phyloP scores from a whole-genome alignment of 2,888 invertebrate species.

The Pyrrhosoma nymphula region DNA sequence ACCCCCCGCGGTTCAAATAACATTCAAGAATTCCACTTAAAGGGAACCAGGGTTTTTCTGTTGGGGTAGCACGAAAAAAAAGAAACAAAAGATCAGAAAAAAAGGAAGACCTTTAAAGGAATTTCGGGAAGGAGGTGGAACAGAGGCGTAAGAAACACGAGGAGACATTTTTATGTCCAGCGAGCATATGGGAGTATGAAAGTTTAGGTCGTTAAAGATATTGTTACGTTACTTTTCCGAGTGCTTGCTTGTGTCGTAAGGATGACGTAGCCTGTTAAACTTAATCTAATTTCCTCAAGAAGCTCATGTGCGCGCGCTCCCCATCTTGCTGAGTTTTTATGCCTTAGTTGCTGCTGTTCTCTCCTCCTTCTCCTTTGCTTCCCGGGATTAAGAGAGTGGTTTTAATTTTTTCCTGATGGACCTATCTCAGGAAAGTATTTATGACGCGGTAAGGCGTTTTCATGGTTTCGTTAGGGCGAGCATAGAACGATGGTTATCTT shows the following conservation, averaged over 20 bases:
- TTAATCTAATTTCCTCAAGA: constrained; percentile 22
- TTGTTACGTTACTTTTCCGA: constrained; percentile 35
- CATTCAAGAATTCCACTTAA: constrained; percentile 26
- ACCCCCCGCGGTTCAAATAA: background rate
- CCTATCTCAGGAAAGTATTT: background rate
- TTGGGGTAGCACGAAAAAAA: background rate
- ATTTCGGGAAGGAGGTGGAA: background rate
- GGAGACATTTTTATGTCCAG: background rate
- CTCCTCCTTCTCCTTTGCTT: no score
- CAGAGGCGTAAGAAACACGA: background rate
- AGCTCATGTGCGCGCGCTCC: background rate
- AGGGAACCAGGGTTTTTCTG: background rate
- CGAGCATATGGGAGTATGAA: constrained; percentile 1
- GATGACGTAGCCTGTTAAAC: constrained; percentile 19
- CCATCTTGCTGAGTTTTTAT: background rate
- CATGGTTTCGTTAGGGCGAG: background rate
- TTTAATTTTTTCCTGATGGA: constrained; percentile 19
- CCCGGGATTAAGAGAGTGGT: background rate
- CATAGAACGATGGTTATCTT: background rate
- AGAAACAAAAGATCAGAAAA: background rate
- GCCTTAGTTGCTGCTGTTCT: background rate
- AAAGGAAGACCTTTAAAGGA: background rate
- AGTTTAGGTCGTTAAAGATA: constrained; percentile 23
- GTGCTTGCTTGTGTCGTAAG: constrained; percentile 19
- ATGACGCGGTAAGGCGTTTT: background rate